Conservation (phyloP, 2,888 invertebrate species). For the Brenthis daphne region DNA sequence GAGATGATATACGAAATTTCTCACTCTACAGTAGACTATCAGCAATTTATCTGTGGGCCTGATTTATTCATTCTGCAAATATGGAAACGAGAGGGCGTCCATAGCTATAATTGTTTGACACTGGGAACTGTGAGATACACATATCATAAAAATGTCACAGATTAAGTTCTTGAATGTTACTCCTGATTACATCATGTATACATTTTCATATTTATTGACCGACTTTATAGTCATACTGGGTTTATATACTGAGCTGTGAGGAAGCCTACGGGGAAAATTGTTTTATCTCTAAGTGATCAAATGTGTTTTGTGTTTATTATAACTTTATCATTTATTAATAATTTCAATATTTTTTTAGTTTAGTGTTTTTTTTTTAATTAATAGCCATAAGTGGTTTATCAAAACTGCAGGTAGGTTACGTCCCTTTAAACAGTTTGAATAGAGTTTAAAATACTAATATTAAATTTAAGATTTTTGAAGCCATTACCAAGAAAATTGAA, state of each 20-base stretch:
- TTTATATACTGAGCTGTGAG: constrained; percentile 49
- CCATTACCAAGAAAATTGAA: no score
- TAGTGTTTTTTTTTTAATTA: neutral
- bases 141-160: constrained; percentile 58
- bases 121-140: constrained; percentile 24
- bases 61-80: constrained; percentile 28
- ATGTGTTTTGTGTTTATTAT: constrained; percentile 23
- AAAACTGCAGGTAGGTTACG: no score
- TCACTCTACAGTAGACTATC: neutral
- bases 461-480: no score
- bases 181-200: constrained; percentile 50
- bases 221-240: constrained; percentile 50
- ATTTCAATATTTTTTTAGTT: neutral
- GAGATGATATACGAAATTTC: neutral
- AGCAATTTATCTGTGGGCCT: constrained; percentile 23
- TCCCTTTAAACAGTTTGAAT: no score
- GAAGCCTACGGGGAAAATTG: constrained; percentile 40
- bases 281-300: constrained; percentile 32
- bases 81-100: constrained; percentile 30
- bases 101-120: constrained; percentile 27
- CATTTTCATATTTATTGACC: constrained; percentile 58
- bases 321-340: constrained; percentile 7
- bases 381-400: neutral
- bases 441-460: no score
- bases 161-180: constrained; percentile 30